Percentiles rank a stretch among this genome's conserved stretches.
These are phyloP conservation scores for Odontophorus gujanensis DNA, from an alignment of 2,113 vertebrate species.

Conservation along the genomic window DNA sequence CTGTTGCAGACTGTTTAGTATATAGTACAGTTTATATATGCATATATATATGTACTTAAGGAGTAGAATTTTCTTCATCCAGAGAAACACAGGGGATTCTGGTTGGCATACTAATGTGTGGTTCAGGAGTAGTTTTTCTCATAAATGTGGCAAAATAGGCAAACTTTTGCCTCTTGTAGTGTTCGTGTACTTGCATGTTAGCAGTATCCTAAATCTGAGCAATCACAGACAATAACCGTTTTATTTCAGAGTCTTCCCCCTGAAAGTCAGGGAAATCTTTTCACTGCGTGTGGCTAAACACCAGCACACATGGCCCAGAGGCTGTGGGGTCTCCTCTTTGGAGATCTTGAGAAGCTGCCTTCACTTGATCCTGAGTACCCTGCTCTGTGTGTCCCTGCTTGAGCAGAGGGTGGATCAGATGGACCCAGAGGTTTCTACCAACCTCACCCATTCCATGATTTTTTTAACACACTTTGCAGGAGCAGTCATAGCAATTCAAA, in stretches of 20 bases:
- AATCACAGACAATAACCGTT: not conserved
- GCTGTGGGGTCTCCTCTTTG: not conserved
- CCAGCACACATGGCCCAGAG: not conserved
- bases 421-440: not conserved
- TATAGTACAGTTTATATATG: not conserved
- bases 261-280: not conserved
- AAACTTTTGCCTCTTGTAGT: not conserved
- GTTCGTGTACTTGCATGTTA: not conserved
- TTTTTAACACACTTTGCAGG: not conserved
- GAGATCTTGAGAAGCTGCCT: not conserved
- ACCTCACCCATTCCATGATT: not conserved
- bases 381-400: not conserved
- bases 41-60: not conserved
- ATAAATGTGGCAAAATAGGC: not conserved
- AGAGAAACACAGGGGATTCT: not conserved
- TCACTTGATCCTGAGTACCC: no score
- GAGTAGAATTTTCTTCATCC: not conserved
- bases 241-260: not conserved
- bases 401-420: not conserved
- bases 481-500: not conserved
- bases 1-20: not conserved
- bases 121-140: not conserved
- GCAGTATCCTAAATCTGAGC: not conserved
- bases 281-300: not conserved
- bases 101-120: not conserved